These are phyloP conservation scores for Hyles vespertilio DNA, from an alignment of 1,140 invertebrate genomes.

Conservation along the genomic window DNA sequence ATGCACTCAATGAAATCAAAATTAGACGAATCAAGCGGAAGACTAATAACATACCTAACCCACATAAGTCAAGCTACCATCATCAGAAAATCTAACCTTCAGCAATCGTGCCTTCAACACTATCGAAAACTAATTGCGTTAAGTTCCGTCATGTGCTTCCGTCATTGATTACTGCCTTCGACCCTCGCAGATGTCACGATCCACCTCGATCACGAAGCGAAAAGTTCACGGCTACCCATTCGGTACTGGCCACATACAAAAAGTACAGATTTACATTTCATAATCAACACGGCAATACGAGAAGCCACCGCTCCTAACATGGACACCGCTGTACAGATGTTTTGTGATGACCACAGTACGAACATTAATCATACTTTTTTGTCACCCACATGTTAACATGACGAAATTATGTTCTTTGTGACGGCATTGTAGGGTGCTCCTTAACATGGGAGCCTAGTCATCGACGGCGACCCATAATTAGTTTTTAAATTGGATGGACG, in stretches of 20 bases:
- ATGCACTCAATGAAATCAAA: no score
- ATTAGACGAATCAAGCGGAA: no score
- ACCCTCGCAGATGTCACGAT: conserved; percentile 57
- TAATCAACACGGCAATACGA: no score
- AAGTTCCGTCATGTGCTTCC: conserved; percentile 49
- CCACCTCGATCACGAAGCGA: conserved; percentile 40
- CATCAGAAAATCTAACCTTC: background rate
- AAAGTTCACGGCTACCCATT: conserved; percentile 56
- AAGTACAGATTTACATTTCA: no score
- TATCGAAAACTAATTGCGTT: conserved; percentile 27
- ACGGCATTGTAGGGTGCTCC: conserved; percentile 48
- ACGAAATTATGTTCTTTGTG: conserved; percentile 69
- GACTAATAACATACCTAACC: no score
- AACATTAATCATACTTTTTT: conserved; percentile 69
- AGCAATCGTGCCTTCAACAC: conserved; percentile 20
- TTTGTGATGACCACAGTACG: conserved; percentile 39
- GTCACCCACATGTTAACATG: conserved; percentile 62
- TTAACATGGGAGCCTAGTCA: conserved; percentile 55
- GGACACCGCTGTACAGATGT: conserved; percentile 24
- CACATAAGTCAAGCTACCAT: no score
- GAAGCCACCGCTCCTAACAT: no score
- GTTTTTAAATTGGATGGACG: conserved; percentile 64
- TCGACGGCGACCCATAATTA: conserved; percentile 53
- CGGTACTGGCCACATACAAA: conserved; percentile 32
- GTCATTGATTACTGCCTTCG: conserved; percentile 57